A percentile compares a stretch with the other conserved stretches of the same genome.
phyloP scores from a whole-genome alignment of 2,888 invertebrate species.

The Eilema sororculum region DNA sequence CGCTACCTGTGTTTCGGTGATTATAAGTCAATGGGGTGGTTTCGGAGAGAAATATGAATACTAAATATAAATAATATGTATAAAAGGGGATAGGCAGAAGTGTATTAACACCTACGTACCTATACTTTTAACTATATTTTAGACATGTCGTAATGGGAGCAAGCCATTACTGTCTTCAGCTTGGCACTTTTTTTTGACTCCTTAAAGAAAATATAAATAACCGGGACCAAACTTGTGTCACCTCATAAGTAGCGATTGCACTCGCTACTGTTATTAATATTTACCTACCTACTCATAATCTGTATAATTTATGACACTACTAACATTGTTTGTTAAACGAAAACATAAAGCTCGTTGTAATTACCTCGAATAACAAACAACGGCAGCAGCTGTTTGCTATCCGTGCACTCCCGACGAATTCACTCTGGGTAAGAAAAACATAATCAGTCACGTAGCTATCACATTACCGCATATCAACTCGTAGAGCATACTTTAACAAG shows the following conservation, averaged over 20 bases:
- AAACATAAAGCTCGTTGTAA: constrained; percentile 3
- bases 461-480: constrained; percentile 54
- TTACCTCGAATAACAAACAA: constrained; percentile 19
- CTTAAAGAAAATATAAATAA: not conserved
- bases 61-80: not conserved
- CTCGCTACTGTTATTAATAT: not conserved
- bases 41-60: not conserved
- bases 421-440: constrained; percentile 40
- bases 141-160: not conserved
- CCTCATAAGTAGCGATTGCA: not conserved
- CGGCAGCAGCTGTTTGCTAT: constrained; percentile 16
- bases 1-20: constrained; percentile 7
- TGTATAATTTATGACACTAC: constrained; percentile 2
- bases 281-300: constrained; percentile 3
- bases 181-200: not conserved
- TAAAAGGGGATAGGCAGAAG: not conserved
- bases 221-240: not conserved
- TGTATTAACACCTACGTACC: not conserved
- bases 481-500: constrained; percentile 56
- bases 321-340: constrained; percentile 8
- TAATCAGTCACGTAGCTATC: constrained; percentile 54
- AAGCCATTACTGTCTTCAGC: not conserved
- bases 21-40: constrained; percentile 5
- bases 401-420: constrained; percentile 27
- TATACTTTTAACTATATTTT: not conserved